These are phyloP conservation scores for Burhinus oedicnemus DNA, from an alignment of 2,113 vertebrate genomes.

Conservation along the genomic window DNA sequence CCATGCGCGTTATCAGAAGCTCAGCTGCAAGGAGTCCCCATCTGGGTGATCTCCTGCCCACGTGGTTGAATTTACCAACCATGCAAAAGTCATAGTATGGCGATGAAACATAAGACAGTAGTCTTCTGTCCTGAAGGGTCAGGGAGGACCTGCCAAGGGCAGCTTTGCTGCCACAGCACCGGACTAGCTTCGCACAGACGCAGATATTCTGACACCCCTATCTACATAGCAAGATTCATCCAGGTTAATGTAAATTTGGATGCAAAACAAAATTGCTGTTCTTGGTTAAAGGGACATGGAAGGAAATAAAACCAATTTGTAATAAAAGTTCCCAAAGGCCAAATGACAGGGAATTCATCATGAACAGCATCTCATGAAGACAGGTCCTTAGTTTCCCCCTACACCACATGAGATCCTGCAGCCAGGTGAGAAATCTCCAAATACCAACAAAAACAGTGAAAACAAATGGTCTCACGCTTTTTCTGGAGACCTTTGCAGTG, in stretches of 20 bases:
- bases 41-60: not conserved
- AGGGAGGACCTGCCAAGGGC: not conserved
- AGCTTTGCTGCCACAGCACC: not conserved
- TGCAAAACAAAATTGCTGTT: not conserved
- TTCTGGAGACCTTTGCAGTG: not conserved
- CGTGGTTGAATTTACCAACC: not conserved
- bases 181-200: not conserved
- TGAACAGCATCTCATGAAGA: not conserved
- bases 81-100: not conserved
- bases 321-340: not conserved
- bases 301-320: not conserved
- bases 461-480: not conserved
- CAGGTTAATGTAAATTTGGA: not conserved
- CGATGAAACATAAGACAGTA: not conserved
- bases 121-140: not conserved
- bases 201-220: not conserved
- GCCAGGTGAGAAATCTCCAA: not conserved
- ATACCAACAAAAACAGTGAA: not conserved
- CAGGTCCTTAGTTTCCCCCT: not conserved
- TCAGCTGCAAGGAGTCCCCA: not conserved
- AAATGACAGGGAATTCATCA: not conserved
- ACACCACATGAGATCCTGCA: not conserved
- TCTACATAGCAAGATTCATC: not conserved
- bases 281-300: not conserved
- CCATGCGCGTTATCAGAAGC: rapidly evolving